Evolutionary conservation across 2,113 vertebrate species (phyloP), one percentile per base, ranked within the genome.

Genomic region (Phoenicopterus ruber): DNA sequence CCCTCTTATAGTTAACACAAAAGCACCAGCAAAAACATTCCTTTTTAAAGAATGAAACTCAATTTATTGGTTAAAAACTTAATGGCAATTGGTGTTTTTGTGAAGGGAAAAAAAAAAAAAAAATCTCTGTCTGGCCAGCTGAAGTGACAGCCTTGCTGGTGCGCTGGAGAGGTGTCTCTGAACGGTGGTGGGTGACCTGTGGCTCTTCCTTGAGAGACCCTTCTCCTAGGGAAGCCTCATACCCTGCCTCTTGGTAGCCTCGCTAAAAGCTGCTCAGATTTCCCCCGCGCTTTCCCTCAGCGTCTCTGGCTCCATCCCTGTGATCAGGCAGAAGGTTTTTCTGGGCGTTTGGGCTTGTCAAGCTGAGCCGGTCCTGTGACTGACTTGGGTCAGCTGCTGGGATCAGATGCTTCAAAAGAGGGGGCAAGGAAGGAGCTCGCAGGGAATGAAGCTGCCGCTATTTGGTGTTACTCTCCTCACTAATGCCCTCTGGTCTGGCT

Each of bases 371-470:
- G 26, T 67, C 47, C 71, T 3, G 14, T 66, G 47, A 7, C 34
- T 55, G 36, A 47, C 34, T 61, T 0, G 0, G 17, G 25, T 28
- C 80, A 81, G n/a, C 47, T 47, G 47, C 63, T 0, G 4, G 25
- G 46, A 63, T 80, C 42, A 38, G 61, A 22, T 32, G 10, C 71
- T 92, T 94, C 71, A 46, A 32, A 86, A 79, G 15, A 58, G 21
- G 31, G 20, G 24, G 17, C 36, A 49, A 55, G 29, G 72, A 55
- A 72, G 25, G 52, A 65, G 57, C 65, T 82, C 6, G 2, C 54
- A 59, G 90, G 46, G 79, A 77, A 44, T 61, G 46, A 32, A 54
- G 34, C 42, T n/a, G 32, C 55, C 7, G 2, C 17, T n/a, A 0
- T 55, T 55, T 65, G 57, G 42, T 6, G 4, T 65, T 59, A 10